Evolutionary conservation across 2,888 invertebrate genomes (phyloP).

Genomic region (Pristionchus maxplancki): DNA sequence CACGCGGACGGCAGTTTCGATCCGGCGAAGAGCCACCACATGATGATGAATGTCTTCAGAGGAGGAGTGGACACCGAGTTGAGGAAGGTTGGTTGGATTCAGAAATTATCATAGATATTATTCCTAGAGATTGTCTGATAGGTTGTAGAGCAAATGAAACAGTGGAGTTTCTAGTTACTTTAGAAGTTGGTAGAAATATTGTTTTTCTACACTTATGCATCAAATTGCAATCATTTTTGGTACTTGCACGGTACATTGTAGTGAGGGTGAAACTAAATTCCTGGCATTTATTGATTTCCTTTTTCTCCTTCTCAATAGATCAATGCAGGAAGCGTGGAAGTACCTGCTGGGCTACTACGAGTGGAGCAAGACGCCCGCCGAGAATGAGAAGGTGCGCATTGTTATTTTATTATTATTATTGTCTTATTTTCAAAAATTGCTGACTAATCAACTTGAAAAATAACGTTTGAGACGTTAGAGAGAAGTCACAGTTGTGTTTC

Average conservation of each 20-base stretch:
- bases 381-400: slow-evolving; percentile 82
- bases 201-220: no score
- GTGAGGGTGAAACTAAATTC: neutral
- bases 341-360: slow-evolving; percentile 91
- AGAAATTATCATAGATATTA: no score
- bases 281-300: neutral
- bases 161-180: no score
- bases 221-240: no score
- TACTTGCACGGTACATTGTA: no score
- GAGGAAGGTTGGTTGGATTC: slow-evolving; percentile 30
- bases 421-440: neutral
- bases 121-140: no score
- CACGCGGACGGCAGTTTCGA: slow-evolving; percentile 88
- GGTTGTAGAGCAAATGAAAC: no score
- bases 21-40: slow-evolving; percentile 83
- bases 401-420: neutral
- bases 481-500: neutral
- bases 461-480: neutral
- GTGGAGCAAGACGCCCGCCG: slow-evolving; percentile 87
- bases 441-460: no score
- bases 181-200: no score
- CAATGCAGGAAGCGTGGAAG: slow-evolving; percentile 88
- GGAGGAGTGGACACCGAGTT: slow-evolving; percentile 53
- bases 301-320: neutral
- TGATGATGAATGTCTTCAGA: slow-evolving; percentile 86